Base-by-base conservation (phyloP, 2,113 vertebrate genomes). In the Engraulis encrasicolus region DNA sequence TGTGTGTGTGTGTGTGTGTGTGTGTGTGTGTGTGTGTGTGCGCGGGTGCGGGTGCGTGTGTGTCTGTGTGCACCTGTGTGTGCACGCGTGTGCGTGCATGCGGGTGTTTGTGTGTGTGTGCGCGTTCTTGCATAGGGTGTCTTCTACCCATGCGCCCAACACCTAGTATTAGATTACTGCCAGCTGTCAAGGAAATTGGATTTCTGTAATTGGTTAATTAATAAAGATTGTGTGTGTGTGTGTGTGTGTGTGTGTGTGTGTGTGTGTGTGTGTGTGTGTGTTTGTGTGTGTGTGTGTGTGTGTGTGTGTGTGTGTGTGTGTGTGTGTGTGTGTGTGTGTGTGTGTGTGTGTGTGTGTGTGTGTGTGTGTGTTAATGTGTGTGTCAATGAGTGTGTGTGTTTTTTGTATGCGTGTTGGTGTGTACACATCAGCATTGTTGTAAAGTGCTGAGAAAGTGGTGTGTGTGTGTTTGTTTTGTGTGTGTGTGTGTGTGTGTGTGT, bases 131-230 rank as follows among this genome's bases (percentile, higher is more conserved):
- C n/a, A n/a, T 45, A 45, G 40, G 40, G 19, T 58, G 52, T 7
- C 20, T 58, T 58, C 18, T 52, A 52, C 14, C 5, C 18, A n/a
- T 23, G 19, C 20, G 19, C 52, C 19, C 54, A 58, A 19, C 20
- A 6, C 20, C 6, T 58, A 58, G 54, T n/a, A 58, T 58, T 58
- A 58, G 54, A 80, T 49, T 50, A 37, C 34, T 61, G 48, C 45
- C 81, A 78, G 77, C 81, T 20, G 66, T 50, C 15, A 78, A 83
- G 45, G 34, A 78, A 54, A 81, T 82, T 58, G 15, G 34, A 52
- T 82, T 54, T 58, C 54, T 58, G 52, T 50, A 83, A 71, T 85
- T 81, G 81, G 17, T 48, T 20, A 79, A 83, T 17, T 37, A 83
- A 2, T 31, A 15, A 45, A 37, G 81, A 61, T 54, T 50, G 78